Evolutionary conservation across 92 coral and sea anemone species (phyloP).

Genomic region (Montipora capitata): DNA sequence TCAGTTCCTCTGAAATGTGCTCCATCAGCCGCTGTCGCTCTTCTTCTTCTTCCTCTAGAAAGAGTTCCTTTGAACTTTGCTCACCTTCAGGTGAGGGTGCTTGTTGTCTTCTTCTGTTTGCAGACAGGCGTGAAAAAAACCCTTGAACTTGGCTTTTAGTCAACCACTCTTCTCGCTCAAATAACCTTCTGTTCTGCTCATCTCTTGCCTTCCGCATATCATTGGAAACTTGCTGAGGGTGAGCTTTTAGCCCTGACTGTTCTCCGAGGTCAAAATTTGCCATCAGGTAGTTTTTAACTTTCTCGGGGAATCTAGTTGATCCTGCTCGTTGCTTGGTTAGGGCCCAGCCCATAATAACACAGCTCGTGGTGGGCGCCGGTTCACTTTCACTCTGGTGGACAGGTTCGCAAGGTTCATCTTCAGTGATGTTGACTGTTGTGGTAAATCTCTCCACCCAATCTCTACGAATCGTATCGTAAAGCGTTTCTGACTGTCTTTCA

Average conservation of each 20-base stretch:
- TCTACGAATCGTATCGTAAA: too few relatives aligned
- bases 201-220: constrained; percentile 47
- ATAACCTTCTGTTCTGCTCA: constrained; percentile 17
- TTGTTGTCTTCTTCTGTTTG: constrained; percentile 31
- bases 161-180: constrained; percentile 52
- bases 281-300: constrained; percentile 19
- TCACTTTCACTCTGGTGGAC: too few relatives aligned
- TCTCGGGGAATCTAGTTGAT: background rate
- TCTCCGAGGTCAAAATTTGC: constrained; percentile 28
- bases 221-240: constrained; percentile 35
- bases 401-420: too few relatives aligned
- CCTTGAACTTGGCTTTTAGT: background rate
- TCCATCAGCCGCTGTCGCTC: constrained; percentile 1
- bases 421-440: too few relatives aligned
- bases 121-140: constrained; percentile 50
- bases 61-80: constrained; percentile 13
- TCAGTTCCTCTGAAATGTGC: constrained; percentile 13
- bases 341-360: too few relatives aligned
- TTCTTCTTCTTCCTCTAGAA: constrained; percentile 13
- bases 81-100: background rate
- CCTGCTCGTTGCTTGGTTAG: too few relatives aligned
- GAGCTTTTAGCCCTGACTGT: constrained; percentile 29
- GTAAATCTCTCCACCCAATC: too few relatives aligned
- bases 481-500: too few relatives aligned
- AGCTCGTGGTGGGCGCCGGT: too few relatives aligned